Evolutionary conservation across 2,113 vertebrate genomes (phyloP).

Genomic region (Sialia sialis): DNA sequence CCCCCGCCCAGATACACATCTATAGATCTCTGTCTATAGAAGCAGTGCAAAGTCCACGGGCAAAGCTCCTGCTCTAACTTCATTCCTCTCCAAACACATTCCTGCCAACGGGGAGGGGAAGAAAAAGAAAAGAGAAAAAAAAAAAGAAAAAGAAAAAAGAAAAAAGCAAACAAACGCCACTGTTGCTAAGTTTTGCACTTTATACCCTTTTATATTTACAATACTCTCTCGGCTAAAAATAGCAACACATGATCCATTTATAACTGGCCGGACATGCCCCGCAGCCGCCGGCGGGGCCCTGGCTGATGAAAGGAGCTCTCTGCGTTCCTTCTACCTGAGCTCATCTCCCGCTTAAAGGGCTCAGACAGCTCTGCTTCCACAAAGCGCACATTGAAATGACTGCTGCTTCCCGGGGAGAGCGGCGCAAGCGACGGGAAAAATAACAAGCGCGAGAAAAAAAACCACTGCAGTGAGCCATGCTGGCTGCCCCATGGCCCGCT

Average conservation of each 20-base stretch:
- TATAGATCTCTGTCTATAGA: background rate
- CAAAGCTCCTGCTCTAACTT: conserved; percentile 11
- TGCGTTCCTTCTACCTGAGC: conserved; percentile 53
- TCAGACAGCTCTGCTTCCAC: conserved; percentile 26
- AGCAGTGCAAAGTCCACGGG: conserved; percentile 33
- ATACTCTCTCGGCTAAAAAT: conserved; percentile 62
- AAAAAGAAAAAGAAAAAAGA: background rate
- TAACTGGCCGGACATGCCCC: conserved; percentile 42
- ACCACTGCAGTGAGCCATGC: fast-evolving
- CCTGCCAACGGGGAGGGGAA: background rate
- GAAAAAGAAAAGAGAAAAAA: no score
- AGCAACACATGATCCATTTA: conserved; percentile 64
- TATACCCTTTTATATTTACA: conserved; percentile 68
- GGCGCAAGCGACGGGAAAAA: background rate
- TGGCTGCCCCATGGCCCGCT: background rate
- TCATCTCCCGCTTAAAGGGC: conserved; percentile 37
- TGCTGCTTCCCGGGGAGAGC: conserved; percentile 16
- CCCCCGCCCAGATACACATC: background rate
- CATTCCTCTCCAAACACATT: conserved; percentile 38
- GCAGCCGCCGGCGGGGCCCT: conserved; percentile 49
- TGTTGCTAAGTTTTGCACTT: conserved; percentile 64
- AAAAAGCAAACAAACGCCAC: conserved; percentile 52
- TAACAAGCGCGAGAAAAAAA: background rate
- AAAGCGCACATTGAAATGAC: conserved; percentile 28
- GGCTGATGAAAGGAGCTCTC: conserved; percentile 52